Evolutionary conservation across 1,140 invertebrate genomes (phyloP), one percentile per base, ranked within the genome.

Genomic region (Ephestia elutella): DNA sequence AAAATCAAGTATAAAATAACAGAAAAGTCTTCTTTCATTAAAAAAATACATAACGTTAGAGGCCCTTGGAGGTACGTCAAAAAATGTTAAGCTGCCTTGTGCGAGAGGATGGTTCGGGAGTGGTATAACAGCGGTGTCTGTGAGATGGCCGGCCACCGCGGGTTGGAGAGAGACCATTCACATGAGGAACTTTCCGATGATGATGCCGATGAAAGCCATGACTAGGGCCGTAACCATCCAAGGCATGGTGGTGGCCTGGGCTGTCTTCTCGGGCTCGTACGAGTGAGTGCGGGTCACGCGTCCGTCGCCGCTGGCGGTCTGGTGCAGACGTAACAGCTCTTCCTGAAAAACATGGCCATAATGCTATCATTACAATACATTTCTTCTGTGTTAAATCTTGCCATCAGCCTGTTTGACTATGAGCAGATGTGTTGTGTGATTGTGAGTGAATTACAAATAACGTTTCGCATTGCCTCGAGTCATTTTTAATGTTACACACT

Each of bases 61-160:
- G 9, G 9, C 30, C 11, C 15, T 10, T 44, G 5, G 13, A 17
- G 10, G 38, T 44, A 15, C 15, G 15, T 44, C 38, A 17, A 44
- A 7, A 32, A 44, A 44, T 17, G 19, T 72, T 62, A 70, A 96
- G 87, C 68, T 96, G 89, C 85, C 93, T 93, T 64, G 93, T 94
- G 64, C 95, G 89, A 73, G 93, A 93, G 95, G 80, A 51, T 85
- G 80, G 72, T 71, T 73, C 57, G 80, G 73, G 71, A 77, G 76
- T 75, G 71, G 72, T 75, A 64, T 71, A 71, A 74, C 71, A 74
- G 82, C 74, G 74, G 71, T 70, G 66, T 75, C 58, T 62, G 73
- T 69, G 73, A 71, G 73, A 72, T 69, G 75, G 59, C 66, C 72
- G 62, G 61, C 76, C 62, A 67, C 66, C 71, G 77, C 72, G 68